Evolutionary conservation across 2,888 invertebrate species (phyloP).

Genomic region (Athalia cordata): DNA sequence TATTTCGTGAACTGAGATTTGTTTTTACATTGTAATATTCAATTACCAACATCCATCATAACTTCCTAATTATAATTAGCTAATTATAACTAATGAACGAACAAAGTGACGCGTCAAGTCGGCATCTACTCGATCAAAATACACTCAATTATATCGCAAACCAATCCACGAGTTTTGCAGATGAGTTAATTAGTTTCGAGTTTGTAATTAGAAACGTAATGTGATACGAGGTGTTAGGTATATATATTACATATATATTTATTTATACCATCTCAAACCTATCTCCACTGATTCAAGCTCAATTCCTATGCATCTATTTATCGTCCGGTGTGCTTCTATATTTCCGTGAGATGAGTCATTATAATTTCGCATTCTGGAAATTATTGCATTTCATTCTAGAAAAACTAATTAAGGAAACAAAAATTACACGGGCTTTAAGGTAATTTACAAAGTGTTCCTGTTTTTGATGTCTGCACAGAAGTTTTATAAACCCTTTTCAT

Average conservation of each 20-base stretch:
- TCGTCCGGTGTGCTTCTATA: too few species aligned
- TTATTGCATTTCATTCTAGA: too few species aligned
- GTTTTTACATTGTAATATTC: background rate
- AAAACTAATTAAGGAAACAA: too few species aligned
- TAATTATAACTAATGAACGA: constrained; percentile 5
- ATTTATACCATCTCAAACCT: background rate
- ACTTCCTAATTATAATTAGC: constrained; percentile 5
- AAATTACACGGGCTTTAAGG: too few species aligned
- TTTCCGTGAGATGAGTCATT: too few species aligned
- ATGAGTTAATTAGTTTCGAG: constrained; percentile 28
- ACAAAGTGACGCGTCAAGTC: constrained; percentile 8
- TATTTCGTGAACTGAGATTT: background rate
- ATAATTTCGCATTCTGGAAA: too few species aligned
- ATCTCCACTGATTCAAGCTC: background rate
- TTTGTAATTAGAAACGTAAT: constrained; percentile 16
- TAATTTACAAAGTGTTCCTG: too few species aligned
- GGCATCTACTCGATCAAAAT: constrained; percentile 11
- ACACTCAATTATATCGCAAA: constrained; percentile 18
- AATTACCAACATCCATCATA: background rate
- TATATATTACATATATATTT: background rate
- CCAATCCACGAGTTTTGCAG: background rate
- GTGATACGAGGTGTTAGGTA: background rate
- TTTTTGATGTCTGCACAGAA: background rate
- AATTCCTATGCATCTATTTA: too few species aligned
- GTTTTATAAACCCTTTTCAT: background rate